Evolutionary conservation across 2,888 invertebrate species (phyloP), one percentile per base, ranked within the genome.

Genomic region (Aelia acuminata): DNA sequence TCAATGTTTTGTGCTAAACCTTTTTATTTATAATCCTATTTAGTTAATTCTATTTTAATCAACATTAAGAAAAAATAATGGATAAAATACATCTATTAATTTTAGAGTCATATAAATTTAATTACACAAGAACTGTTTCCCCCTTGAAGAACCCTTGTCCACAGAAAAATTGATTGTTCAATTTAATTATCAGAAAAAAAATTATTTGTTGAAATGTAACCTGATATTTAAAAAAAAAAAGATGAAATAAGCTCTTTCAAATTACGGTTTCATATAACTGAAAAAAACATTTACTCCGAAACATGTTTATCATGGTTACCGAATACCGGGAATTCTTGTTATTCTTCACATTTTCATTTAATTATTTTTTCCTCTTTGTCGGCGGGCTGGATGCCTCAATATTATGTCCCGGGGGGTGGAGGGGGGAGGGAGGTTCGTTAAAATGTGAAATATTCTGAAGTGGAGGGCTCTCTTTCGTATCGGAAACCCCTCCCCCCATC

Each of bases 391-490:
- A 70, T 70, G 31, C 35, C 63, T 70, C 63, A 18, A 18, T 70
- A 26, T 26, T 57, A 57, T 26, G 10, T 10, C 13, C 3, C 26
- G 63, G 18, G 31, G 4, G 31, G 15, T 4, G 7, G 35, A 26
- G 18, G 18, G 63, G 18, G 31, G 4, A 18, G 15, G 18, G 7
- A 20, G 35, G 18, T 26, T 57, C 26, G 18, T 31, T 70, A 35
- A 35, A 70, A 35, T 70, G 63, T 70, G 18, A 70, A 70, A 70
- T 70, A 70, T 70, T 70, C 63, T 22, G 63, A 31, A 35, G 31
- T 18, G 63, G 63, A 70, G 31, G 3, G 18, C 18, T 15, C 18
- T 70, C 26, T n/a, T n/a, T n/a, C n/a, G n/a, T n/a, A n/a, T n/a
- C n/a, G 31, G 63, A 35, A 35, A 20, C 1, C 57, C 26, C n/a